Evolutionary conservation across 2,888 invertebrate genomes (phyloP), one percentile per base, ranked within the genome.

Genomic region (Shargacucullia verbasci): DNA sequence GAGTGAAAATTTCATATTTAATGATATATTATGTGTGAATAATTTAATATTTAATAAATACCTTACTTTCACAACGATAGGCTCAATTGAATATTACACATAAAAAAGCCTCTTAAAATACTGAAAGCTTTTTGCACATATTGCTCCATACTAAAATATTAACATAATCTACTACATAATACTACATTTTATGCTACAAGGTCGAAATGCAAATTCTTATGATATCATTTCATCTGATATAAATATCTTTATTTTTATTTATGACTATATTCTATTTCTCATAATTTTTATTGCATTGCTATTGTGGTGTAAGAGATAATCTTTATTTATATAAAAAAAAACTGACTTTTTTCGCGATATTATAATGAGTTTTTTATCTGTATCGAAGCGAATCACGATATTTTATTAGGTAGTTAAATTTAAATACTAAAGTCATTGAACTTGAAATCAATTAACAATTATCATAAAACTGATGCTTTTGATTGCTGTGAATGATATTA

Each of bases 171-270:
- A 7, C 7, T 45, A 50, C 44, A 57, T 67, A 59, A 59, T 39
- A 52, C 57, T 13, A 43, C 59, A 67, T 44, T 61, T 67, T 63
- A 59, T 39, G 54, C 57, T 13, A 43, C 59, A 67, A 67, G 63
- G 59, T 54, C 47, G 12, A 31, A 12, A 52, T 61, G 53, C 34
- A 39, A 59, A 63, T 47, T 34, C 8, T 45, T 50, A 64, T 62
- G 49, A 60, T 44, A 47, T 48, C 56, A 57, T 53, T 50, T 57
- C 35, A 43, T 13, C 15, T 27, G 49, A 25, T 15, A 47, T 43
- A 20, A 48, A 54, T 31, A 37, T 35, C 15, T 44, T 49, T 14
- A 34, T 27, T 47, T 7, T 35, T 50, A 60, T 65, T 46, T 60
- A 65, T 4, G 11, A 29, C 29, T 5, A 9, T 9, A 15, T 13